Percentiles rank a stretch among this genome's conserved stretches.
phyloP scores from a whole-genome alignment of 2,888 invertebrate genomes.

The Brachypterus glaber region DNA sequence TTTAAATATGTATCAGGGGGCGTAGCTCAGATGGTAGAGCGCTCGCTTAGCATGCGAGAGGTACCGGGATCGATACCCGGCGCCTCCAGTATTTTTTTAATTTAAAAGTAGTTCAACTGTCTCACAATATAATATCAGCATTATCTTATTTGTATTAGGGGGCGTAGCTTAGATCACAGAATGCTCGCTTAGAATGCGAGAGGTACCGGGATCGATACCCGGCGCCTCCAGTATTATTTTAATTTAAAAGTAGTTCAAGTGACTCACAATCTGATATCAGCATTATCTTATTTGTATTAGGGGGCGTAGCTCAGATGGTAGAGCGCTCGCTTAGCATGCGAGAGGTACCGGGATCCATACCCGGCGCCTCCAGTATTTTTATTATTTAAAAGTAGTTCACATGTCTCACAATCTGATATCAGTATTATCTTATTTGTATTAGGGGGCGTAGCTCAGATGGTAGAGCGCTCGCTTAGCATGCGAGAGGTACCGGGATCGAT shows the following conservation, averaged over 20 bases:
- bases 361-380: constrained; percentile 39
- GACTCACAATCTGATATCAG: no score
- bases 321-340: constrained; percentile 50
- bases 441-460: constrained; percentile 45
- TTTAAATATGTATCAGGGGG: no score
- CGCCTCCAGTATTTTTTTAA: constrained; percentile 32
- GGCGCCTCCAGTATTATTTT: constrained; percentile 39
- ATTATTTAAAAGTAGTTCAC: no score
- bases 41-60: constrained; percentile 40
- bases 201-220: constrained; percentile 48
- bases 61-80: constrained; percentile 39
- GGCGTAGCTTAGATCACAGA: constrained; percentile 48
- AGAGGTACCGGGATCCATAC: constrained; percentile 49
- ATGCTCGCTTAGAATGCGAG: constrained; percentile 49
- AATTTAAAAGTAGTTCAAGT: no score
- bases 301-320: constrained; percentile 47
- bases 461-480: constrained; percentile 50
- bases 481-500: constrained; percentile 50
- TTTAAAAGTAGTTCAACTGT: no score
- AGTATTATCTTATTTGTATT: no score
- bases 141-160: no score
- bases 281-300: no score
- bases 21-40: constrained; percentile 37
- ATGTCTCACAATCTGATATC: no score
- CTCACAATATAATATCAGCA: no score